Conservation (phyloP, 2,888 invertebrate genomes). For the Anthophora plumipes region DNA sequence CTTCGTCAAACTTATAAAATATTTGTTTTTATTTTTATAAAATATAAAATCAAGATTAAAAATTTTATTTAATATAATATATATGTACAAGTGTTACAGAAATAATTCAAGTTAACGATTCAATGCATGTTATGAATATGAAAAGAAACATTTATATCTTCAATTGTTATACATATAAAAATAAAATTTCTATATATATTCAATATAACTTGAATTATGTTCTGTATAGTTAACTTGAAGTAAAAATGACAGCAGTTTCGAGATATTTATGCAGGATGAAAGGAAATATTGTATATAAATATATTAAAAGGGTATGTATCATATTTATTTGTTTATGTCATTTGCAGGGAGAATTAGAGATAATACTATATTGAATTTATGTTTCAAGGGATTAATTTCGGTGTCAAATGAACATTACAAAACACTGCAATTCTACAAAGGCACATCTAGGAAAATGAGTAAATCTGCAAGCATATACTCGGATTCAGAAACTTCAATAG, state of each 20-base stretch:
- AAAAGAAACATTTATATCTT: constrained; percentile 23
- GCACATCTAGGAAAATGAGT: constrained; percentile 6
- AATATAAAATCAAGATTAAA: neutral
- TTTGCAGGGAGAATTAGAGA: neutral
- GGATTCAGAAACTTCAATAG: constrained; percentile 45
- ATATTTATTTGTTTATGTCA: constrained; percentile 18
- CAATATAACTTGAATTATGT: constrained; percentile 22
- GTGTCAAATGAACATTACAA: constrained; percentile 21
- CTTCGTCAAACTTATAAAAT: constrained; percentile 36
- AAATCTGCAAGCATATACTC: constrained; percentile 1
- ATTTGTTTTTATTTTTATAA: constrained; percentile 21
- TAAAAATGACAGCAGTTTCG: constrained; percentile 38
- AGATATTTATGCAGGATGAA: constrained; percentile 35
- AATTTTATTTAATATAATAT: neutral
- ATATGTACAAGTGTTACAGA: neutral
- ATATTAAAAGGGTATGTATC: constrained; percentile 42
- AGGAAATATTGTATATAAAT: constrained; percentile 17
- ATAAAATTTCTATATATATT: constrained; percentile 14
- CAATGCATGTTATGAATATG: neutral
- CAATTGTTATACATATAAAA: constrained; percentile 38
- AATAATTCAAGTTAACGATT: neutral
- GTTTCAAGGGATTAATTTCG: constrained; percentile 42
- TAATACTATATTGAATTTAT: constrained; percentile 24
- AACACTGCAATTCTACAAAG: neutral
- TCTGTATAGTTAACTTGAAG: neutral